These are phyloP conservation scores for Caenorhabditis brenneri DNA, from an alignment of 1,140 invertebrate genomes.

Conservation along the genomic window DNA sequence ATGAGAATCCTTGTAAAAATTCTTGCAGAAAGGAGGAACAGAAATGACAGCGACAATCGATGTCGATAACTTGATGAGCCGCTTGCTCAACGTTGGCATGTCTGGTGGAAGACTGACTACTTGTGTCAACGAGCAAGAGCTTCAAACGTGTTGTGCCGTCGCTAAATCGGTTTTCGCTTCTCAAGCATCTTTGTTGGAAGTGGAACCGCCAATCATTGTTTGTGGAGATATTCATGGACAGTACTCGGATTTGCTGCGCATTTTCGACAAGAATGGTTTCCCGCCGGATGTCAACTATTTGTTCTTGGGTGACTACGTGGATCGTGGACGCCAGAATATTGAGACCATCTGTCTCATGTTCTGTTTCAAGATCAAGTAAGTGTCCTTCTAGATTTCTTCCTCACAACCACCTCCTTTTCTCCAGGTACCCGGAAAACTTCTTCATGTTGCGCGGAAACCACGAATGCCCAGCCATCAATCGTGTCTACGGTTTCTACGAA, in stretches of 20 bases:
- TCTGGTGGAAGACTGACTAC: not conserved
- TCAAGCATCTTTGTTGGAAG: constrained; percentile 57
- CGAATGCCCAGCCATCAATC: constrained; percentile 75
- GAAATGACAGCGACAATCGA: constrained; percentile 1
- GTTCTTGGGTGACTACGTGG: constrained; percentile 64
- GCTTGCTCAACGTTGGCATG: constrained; percentile 1
- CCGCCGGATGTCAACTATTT: constrained; percentile 63
- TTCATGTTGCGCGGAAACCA: constrained; percentile 70
- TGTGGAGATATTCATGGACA: constrained; percentile 75
- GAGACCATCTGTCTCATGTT: constrained; percentile 75
- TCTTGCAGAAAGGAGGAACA: not conserved
- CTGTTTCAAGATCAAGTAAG: constrained; percentile 75
- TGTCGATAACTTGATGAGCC: constrained; percentile 23
- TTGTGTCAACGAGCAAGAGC: constrained; percentile 27
- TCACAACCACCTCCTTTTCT: no score
- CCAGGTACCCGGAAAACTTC: constrained; percentile 75
- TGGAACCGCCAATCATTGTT: constrained; percentile 70
- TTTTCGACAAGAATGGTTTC: constrained; percentile 73
- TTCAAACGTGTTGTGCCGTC: not conserved
- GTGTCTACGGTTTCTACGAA: constrained; percentile 76
- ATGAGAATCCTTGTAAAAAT: not conserved
- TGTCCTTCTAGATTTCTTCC: no score
- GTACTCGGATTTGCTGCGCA: constrained; percentile 64
- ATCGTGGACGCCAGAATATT: constrained; percentile 62
- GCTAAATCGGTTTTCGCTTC: constrained; percentile 49